phyloP scores from a whole-genome alignment of 2,797 vertebrate species.

The Phaenicophaeus curvirostris region DNA sequence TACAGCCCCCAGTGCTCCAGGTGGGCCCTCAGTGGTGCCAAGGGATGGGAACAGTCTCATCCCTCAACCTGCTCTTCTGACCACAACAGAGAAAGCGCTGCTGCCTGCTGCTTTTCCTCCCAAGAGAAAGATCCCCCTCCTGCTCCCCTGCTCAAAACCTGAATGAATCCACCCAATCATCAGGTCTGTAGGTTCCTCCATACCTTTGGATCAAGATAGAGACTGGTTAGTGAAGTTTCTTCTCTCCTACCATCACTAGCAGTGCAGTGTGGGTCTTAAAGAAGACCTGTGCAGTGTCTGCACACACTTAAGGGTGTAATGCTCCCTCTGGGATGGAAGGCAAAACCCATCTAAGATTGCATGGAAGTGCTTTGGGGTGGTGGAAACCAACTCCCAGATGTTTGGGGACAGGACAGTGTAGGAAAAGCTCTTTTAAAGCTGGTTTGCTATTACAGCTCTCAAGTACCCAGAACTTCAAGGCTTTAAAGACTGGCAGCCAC shows the following conservation, averaged over 20 bases:
- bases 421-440: neutral
- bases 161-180: neutral
- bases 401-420: neutral
- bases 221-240: too few relatives aligned
- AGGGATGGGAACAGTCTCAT: too few relatives aligned
- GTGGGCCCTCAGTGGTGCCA: neutral
- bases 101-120: neutral
- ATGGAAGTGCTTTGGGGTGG: neutral
- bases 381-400: neutral
- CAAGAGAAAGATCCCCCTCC: neutral
- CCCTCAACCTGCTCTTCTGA: neutral
- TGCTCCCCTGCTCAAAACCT: neutral
- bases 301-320: too few relatives aligned
- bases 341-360: neutral
- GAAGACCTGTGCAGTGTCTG: fast-evolving
- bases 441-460: neutral
- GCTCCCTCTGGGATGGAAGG: fast-evolving
- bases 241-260: fast-evolving
- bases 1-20: neutral
- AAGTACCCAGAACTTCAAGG: neutral
- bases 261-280: fast-evolving
- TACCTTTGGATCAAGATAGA: neutral
- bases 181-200: fast-evolving
- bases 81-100: neutral
- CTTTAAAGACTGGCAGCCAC: neutral